Conservation (phyloP, 2,888 invertebrate species). For the Rotaria socialis region DNA sequence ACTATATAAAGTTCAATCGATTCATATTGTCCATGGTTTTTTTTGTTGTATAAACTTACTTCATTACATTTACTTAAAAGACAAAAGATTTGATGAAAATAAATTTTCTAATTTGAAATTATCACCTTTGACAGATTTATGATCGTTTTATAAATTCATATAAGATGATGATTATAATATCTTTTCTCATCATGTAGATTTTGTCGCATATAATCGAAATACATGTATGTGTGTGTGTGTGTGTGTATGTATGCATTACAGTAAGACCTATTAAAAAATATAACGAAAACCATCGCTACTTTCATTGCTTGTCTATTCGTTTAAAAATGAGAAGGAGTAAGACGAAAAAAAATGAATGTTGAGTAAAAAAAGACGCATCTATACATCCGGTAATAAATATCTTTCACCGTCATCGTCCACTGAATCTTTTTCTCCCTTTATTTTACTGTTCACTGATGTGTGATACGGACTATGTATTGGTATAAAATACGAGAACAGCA, state of each 20-base stretch:
- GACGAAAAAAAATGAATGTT: background rate
- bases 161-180: background rate
- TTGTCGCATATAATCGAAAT: constrained; percentile 14
- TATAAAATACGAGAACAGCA: background rate
- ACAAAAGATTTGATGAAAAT: background rate
- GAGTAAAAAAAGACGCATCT: background rate
- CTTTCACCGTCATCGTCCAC: constrained; percentile 18
- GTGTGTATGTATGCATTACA: background rate
- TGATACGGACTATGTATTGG: background rate
- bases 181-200: background rate
- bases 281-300: background rate
- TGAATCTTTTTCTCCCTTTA: background rate
- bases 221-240: too few species aligned
- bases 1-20: background rate
- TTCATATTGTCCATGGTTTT: background rate
- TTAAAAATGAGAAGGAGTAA: background rate
- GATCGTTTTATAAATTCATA: background rate
- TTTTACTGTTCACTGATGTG: constrained; percentile 24
- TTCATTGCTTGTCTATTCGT: background rate
- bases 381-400: background rate
- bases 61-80: background rate
- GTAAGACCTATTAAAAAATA: background rate
- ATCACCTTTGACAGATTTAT: background rate
- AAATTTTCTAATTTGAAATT: background rate
- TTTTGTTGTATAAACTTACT: background rate